Percentiles rank a stretch among this genome's conserved stretches.
phyloP scores from a whole-genome alignment of 1,140 invertebrate species.

The Trinorchestia longiramus region DNA sequence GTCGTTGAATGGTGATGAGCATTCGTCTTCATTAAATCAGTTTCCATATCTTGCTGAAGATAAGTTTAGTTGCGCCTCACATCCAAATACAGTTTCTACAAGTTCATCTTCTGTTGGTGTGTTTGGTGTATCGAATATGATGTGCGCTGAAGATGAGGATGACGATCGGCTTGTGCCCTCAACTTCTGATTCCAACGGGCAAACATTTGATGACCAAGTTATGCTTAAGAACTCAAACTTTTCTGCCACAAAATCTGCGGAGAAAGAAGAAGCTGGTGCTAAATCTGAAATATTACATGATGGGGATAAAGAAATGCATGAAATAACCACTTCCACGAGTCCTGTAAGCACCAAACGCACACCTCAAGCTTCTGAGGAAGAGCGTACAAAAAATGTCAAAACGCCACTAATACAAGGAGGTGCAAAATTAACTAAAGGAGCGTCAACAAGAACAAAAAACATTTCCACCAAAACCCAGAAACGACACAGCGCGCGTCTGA shows the following conservation, averaged over 20 bases:
- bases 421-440: background rate
- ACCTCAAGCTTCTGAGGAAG: background rate
- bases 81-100: background rate
- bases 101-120: background rate
- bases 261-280: background rate
- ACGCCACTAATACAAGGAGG: background rate
- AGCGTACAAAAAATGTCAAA: background rate
- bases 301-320: background rate
- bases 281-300: background rate
- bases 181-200: background rate
- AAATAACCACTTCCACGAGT: background rate
- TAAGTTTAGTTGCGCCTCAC: background rate
- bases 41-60: background rate
- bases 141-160: background rate
- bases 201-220: background rate
- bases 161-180: background rate
- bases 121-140: background rate
- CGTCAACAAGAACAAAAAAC: background rate
- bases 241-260: background rate
- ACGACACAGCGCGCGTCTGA: background rate
- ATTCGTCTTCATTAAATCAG: background rate
- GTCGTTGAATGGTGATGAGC: background rate
- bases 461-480: background rate
- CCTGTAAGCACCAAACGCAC: background rate
- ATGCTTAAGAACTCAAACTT: background rate